Percentiles rank a stretch among this genome's conserved stretches.
phyloP scores from a whole-genome alignment of 2,888 invertebrate species.

The Nymphalis c-album region DNA sequence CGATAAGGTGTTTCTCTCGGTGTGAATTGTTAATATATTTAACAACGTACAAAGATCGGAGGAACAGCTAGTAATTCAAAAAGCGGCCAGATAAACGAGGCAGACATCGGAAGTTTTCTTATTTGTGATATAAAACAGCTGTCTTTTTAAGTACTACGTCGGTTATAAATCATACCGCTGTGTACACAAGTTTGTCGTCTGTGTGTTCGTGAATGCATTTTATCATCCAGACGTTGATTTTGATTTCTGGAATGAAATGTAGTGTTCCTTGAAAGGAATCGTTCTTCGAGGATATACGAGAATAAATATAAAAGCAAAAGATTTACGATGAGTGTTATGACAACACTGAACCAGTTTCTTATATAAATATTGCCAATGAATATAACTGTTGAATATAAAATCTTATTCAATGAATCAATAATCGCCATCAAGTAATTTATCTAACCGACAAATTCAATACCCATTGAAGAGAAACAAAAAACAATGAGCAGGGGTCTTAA shows the following conservation, averaged over 20 bases:
- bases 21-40: neutral
- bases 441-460: slow-evolving; percentile 37
- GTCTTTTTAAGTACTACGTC: slow-evolving; percentile 37
- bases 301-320: slow-evolving; percentile 3
- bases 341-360: neutral
- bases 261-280: slow-evolving; percentile 1
- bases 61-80: neutral
- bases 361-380: neutral
- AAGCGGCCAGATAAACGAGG: slow-evolving; percentile 11
- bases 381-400: neutral
- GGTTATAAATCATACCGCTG: slow-evolving; percentile 38
- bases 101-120: slow-evolving; percentile 34
- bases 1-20: neutral
- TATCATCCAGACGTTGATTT: slow-evolving; percentile 23
- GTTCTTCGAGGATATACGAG: neutral
- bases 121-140: slow-evolving; percentile 38
- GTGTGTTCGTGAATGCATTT: slow-evolving; percentile 23
- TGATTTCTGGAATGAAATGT: slow-evolving; percentile 13
- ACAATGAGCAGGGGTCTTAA: slow-evolving; percentile 41
- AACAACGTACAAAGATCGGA: neutral
- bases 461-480: slow-evolving; percentile 38
- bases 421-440: slow-evolving; percentile 28
- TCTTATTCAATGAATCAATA: slow-evolving; percentile 1
- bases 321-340: slow-evolving; percentile 3
- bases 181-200: slow-evolving; percentile 38